phyloP scores from a whole-genome alignment of 2,113 vertebrate species.

The Limanda limanda region DNA sequence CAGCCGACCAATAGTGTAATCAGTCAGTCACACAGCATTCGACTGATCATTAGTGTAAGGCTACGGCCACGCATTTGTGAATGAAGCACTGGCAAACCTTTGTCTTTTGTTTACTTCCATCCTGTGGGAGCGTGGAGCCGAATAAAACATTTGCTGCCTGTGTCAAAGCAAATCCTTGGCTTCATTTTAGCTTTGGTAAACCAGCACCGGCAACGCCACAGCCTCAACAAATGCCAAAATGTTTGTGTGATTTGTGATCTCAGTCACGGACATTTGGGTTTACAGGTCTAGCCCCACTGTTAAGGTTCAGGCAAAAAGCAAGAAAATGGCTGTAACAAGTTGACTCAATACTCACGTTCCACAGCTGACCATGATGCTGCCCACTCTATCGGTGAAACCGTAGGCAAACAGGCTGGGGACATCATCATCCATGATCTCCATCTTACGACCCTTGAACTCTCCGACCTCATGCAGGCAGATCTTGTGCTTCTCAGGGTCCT shows the following conservation, averaged over 20 bases:
- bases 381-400: conserved; percentile 86
- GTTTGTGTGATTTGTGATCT: too few relatives aligned
- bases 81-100: too few relatives aligned
- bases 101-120: too few relatives aligned
- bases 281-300: too few relatives aligned
- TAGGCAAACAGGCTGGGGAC: conserved; percentile 86
- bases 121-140: too few relatives aligned
- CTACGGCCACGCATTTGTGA: background rate
- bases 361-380: conserved; percentile 85
- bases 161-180: too few relatives aligned
- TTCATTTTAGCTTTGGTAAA: background rate
- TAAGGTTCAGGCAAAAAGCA: too few relatives aligned
- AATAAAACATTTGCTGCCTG: too few relatives aligned
- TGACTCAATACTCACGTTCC: conserved; percentile 80
- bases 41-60: background rate
- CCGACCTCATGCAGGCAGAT: conserved; percentile 87
- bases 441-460: conserved; percentile 87
- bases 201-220: too few relatives aligned
- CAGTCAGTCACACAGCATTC: background rate
- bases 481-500: conserved; percentile 88
- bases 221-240: too few relatives aligned
- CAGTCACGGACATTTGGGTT: too few relatives aligned
- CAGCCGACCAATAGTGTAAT: background rate
- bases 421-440: conserved; percentile 89
- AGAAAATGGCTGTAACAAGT: background rate